Base-by-base conservation (phyloP, 2,888 invertebrate genomes). In the Dexiosoma caninum region DNA sequence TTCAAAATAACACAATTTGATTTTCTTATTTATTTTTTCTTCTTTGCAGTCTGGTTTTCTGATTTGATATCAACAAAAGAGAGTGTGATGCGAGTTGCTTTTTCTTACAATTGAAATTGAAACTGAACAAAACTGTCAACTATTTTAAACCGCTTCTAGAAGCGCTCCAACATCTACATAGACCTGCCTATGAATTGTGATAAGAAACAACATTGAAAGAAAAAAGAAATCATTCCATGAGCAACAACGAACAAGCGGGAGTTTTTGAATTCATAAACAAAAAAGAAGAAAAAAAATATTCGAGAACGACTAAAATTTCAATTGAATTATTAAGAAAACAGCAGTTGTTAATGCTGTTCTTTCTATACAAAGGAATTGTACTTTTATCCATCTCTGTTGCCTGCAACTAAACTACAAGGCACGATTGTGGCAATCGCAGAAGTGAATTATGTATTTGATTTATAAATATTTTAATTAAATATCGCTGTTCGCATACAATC, bases 321-420 rank as follows among this genome's bases (percentile, higher is more conserved):
- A 60, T 59, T 81, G 78, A 74, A 64, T 77, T 67, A 77, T 70
- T 55, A 77, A 75, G 60, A 44, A 67, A 60, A 32, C 27, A 51
- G 23, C 62, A 49, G 46, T 55, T n/a, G n/a, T n/a, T 55, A 59
- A 64, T 30, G 6, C n/a, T 16, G 19, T 19, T 14, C 19, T 62
- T 27, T 46, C 14, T 9, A 59, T 37, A 67, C 67, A 76, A 76
- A 67, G 51, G 27, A 51, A 60, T 44, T 60, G n/a, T n/a, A 37
- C 40, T 66, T 40, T 51, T 37, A 59, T 60, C 30, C 53, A 55
- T 55, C 55, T 23, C 27, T 37, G 42, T 35, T 42, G 23, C 53
- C 12, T 51, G 19, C 30, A 27, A 66, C 37, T 14, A 30, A 35
- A 27, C 23, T 35, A 12, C 14, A 70, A 14, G 40, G n/a, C 19